Base-by-base conservation (phyloP, 2,797 vertebrate species). In the Echiichthys vipera region DNA sequence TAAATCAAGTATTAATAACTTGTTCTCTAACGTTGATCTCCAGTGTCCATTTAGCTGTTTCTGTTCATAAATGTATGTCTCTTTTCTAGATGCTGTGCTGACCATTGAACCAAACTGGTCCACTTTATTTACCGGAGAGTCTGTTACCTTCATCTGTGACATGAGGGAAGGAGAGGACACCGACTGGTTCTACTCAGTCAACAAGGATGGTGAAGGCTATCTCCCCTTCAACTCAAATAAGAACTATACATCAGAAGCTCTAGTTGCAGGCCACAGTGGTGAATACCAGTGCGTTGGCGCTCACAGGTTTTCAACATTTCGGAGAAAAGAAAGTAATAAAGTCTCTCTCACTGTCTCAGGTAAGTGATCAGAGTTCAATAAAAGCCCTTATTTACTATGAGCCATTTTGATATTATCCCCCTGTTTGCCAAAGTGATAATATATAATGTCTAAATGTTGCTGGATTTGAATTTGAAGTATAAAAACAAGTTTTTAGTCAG, bases 181-280 rank as follows among this genome's bases (percentile, higher is more conserved):
- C 1, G 49, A 71, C 18, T 63, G 68, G 68, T 1, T 2, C 13
- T 71, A 63, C 7, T 0, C 0, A 17, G 0, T 53, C 3, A 0
- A 0, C 1, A 55, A 3, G 34, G 25, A 49, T 8, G 14, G 58
- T 37, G 2, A 5, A 1, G 6, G 6, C 1, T 1, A 1, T 4
- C 0, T 0, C 8, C 0, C 0, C 5, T 2, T 0, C 3, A 1
- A 0, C 6, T 0, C 0, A 10, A 0, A 27, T 11, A 22, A n/a
- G 24, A 63, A 1, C 8, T 1, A 1, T 10, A 36, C 9, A 9
- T 18, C 3, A 6, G 5, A 2, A 7, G 0, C 0, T 15, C 24
- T 39, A 22, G 1, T 0, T 25, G 18, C 1, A 22, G 1, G 4
- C 0, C 0, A 27, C 6, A 45, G 46, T 8, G 68, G 68, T 17